Conservation (phyloP, 2,797 vertebrate genomes). For the Stomatorhinus walkeri region DNA sequence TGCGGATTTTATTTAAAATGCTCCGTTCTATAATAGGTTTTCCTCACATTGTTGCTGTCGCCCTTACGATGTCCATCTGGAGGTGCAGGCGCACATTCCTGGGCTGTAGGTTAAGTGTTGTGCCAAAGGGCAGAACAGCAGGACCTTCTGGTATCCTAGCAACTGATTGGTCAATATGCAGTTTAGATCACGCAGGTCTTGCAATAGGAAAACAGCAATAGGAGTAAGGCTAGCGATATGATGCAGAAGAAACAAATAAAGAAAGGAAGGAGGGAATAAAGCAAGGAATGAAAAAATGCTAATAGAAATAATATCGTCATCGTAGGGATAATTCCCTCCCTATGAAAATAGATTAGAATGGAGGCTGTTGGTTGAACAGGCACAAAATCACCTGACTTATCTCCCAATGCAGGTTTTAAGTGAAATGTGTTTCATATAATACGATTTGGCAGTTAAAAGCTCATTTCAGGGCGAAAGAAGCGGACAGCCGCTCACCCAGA, state of each 20-base stretch:
- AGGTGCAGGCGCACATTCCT: background rate
- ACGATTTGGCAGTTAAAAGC: background rate
- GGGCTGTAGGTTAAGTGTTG: background rate
- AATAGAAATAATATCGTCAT: background rate
- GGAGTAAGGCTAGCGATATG: background rate
- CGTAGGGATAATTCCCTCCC: background rate
- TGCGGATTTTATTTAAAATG: background rate
- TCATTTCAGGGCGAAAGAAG: background rate
- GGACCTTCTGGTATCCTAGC: background rate
- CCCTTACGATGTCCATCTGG: background rate
- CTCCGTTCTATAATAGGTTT: background rate
- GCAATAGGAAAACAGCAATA: background rate
- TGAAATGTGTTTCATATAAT: conserved; percentile 3
- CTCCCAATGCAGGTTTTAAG: conserved; percentile 5
- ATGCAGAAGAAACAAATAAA: background rate
- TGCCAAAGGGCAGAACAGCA: background rate
- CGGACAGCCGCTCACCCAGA: background rate
- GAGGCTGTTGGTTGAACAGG: conserved; percentile 1
- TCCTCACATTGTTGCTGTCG: background rate
- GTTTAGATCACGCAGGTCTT: background rate
- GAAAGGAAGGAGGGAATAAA: background rate
- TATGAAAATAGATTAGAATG: background rate
- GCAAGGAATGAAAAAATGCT: background rate
- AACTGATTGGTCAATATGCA: background rate
- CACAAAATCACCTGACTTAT: conserved; percentile 5